phyloP scores from a whole-genome alignment of 2,797 vertebrate species.

The Cheirogaleus major region DNA sequence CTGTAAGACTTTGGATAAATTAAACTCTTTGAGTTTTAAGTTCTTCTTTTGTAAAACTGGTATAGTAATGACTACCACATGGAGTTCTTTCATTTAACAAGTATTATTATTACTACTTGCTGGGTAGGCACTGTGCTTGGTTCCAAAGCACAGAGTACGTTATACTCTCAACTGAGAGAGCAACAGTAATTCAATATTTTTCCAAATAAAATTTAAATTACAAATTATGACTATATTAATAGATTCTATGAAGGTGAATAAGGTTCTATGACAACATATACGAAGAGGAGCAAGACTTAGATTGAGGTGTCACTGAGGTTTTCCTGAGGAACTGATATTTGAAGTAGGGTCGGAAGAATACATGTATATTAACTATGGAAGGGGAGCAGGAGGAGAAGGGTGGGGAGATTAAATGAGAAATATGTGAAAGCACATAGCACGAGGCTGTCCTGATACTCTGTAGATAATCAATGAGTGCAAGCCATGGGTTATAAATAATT shows the following conservation, averaged over 20 bases:
- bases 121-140: neutral
- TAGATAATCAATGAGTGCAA: neutral
- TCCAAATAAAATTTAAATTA: neutral
- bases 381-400: neutral
- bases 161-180: neutral
- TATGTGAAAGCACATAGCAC: neutral
- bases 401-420: neutral
- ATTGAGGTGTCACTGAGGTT: neutral
- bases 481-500: neutral
- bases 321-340: neutral
- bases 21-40: neutral
- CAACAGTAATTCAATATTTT: neutral
- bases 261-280: neutral
- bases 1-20: neutral
- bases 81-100: neutral
- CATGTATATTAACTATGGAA: neutral
- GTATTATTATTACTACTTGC: neutral
- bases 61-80: neutral
- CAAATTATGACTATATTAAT: neutral
- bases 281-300: neutral
- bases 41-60: neutral
- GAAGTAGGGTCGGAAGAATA: neutral
- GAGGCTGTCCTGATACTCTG: neutral
- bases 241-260: neutral
- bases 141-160: neutral